These are phyloP conservation scores for Coronaproctus castanopsis DNA, from an alignment of 2,888 invertebrate genomes.

Conservation along the genomic window DNA sequence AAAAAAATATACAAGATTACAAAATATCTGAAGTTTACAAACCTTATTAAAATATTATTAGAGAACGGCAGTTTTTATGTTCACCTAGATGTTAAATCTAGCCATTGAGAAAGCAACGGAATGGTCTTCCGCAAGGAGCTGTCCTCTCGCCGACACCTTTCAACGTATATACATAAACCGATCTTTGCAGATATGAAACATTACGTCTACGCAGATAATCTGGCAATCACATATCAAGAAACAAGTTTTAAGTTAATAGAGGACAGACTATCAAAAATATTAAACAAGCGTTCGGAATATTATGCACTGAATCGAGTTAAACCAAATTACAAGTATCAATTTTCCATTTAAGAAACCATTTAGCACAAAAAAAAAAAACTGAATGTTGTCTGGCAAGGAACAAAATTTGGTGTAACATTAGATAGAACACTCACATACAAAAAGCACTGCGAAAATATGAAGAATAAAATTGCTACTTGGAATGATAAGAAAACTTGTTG, in stretches of 20 bases:
- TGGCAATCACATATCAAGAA: neutral
- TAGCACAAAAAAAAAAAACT: neutral
- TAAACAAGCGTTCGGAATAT: neutral
- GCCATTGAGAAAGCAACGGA: neutral
- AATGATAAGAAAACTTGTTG: neutral
- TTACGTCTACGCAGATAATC: neutral
- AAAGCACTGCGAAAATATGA: neutral
- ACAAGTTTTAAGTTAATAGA: neutral
- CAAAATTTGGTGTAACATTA: neutral
- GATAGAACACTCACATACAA: neutral
- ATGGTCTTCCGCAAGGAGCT: neutral
- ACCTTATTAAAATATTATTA: neutral
- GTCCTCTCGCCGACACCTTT: neutral
- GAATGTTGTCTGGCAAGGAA: neutral
- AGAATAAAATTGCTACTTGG: neutral
- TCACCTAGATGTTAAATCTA: neutral
- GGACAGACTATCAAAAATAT: neutral
- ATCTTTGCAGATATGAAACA: neutral
- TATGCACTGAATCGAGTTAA: neutral
- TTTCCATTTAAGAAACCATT: neutral
- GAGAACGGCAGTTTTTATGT: neutral
- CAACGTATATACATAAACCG: neutral
- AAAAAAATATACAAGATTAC: neutral
- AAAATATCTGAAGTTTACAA: neutral
- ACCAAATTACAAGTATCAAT: neutral